Conservation (phyloP, 2,113 vertebrate genomes). For the Perognathus longimembris region DNA sequence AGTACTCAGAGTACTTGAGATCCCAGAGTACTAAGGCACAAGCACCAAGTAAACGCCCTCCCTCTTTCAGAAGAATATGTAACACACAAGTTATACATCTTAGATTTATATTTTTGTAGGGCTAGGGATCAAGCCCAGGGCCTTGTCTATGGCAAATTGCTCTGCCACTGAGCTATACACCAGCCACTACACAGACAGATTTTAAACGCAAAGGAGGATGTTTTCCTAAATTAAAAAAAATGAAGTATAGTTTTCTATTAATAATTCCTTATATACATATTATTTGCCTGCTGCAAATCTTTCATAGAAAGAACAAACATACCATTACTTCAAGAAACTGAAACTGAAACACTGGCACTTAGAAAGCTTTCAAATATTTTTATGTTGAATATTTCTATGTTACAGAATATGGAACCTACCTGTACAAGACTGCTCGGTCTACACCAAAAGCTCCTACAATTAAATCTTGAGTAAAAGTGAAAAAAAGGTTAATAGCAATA, state of each 20-base stretch:
- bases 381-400: not conserved
- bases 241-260: not conserved
- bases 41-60: slow-evolving; percentile 5
- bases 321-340: slow-evolving; percentile 24
- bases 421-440: slow-evolving; percentile 95
- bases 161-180: not conserved
- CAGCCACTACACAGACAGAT: not conserved
- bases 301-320: slow-evolving; percentile 23
- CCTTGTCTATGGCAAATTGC: no score
- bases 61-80: not conserved
- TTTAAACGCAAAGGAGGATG: not conserved
- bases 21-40: not conserved
- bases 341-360: not conserved
- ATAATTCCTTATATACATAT: not conserved
- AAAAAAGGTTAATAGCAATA: slow-evolving; percentile 52
- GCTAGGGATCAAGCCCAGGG: not conserved
- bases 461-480: slow-evolving; percentile 89
- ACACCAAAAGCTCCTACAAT: slow-evolving; percentile 97
- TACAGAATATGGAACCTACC: slow-evolving; percentile 77
- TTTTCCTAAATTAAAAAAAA: slow-evolving; percentile 27
- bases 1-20: not conserved
- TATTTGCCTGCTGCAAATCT: not conserved
- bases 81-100: not conserved
- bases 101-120: not conserved
- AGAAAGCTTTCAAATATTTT: not conserved